Evolutionary conservation across 2,113 vertebrate genomes (phyloP).

Genomic region (Saguinus imperator): DNA sequence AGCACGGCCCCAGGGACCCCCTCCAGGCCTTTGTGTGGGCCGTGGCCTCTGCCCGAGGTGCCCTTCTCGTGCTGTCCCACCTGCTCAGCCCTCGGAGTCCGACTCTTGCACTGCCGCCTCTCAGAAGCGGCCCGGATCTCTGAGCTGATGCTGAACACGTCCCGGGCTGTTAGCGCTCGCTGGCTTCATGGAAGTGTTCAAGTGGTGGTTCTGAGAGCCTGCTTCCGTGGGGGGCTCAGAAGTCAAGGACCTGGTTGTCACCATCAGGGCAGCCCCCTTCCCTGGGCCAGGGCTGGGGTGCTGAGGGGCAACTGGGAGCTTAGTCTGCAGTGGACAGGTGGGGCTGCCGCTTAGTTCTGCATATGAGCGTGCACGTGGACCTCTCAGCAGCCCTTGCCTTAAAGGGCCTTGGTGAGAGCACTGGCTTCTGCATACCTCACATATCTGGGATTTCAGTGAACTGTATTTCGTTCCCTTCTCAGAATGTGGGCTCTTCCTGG

Average conservation of each 20-base stretch:
- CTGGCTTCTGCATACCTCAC: too few relatives aligned
- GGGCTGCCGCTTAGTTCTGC: neutral
- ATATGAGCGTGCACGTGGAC: neutral
- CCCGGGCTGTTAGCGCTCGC: neutral
- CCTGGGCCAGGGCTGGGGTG: neutral
- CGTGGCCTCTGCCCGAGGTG: accelerated
- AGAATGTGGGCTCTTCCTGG: neutral
- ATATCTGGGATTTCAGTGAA: neutral
- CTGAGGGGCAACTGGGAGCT: neutral
- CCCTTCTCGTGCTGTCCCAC: accelerated
- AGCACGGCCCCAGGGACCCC: accelerated
- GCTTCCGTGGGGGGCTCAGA: neutral
- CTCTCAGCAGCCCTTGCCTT: neutral
- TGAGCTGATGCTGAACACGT: neutral
- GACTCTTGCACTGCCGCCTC: neutral
- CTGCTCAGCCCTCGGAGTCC: neutral
- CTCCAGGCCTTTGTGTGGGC: accelerated
- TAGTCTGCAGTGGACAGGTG: too few relatives aligned
- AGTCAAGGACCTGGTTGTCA: neutral
- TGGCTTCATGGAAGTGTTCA: neutral
- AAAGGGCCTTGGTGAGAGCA: neutral
- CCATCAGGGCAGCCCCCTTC: neutral
- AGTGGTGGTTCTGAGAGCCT: accelerated
- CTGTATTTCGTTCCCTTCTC: neutral
- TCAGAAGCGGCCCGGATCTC: neutral